Base-by-base conservation (phyloP, 2,888 invertebrate species). In the Drosophila nr. perissopoda region DNA sequence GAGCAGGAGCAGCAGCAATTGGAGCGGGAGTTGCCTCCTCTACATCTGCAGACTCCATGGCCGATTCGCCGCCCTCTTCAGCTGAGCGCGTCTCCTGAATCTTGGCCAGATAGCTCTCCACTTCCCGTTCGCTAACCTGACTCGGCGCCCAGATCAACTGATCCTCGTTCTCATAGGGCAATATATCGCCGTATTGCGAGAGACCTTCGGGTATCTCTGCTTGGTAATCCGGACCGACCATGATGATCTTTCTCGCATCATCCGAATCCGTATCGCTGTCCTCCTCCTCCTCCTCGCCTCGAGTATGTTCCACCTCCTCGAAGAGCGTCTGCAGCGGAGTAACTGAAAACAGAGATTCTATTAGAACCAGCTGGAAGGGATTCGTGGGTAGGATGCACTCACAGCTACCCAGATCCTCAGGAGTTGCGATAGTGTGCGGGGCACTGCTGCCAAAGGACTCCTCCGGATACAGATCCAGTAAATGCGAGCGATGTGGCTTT, bases 131-230 rank as follows among this genome's bases (percentile, higher is more conserved):
- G 40, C 95, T 95, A 64, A 98, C 94, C 76, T 95, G 95, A 81
- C 95, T 95, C 0, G 99, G 98, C 92, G 98, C 97, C 99, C 99
- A 99, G 13, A 99, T 94, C 61, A 98, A 94, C 93, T 98, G 97
- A 91, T 99, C 99, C 92, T 98, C 98, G 94, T 98, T 98, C 94
- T 98, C 98, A 92, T 98, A 98, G 0, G 98, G 98, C 74, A 97
- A 93, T n/a, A 97, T 97, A 93, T 98, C 98, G 90, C 97, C 99
- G 93, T 99, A 99, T 90, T 96, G 96, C 89, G 97, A 97, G 25
- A 99, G 94, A 1, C 98, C 98, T 92, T 97, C 97, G 2, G 99
- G 99, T 90, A 99, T 98, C 64, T 95, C 95, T 4, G 99, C 99
- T 94, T 99, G 99, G 92, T 96, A 99, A 91, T 98, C 97, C 78